Evolutionary conservation across 2,113 vertebrate genomes (phyloP).

Genomic region (Coracopsis vasa): DNA sequence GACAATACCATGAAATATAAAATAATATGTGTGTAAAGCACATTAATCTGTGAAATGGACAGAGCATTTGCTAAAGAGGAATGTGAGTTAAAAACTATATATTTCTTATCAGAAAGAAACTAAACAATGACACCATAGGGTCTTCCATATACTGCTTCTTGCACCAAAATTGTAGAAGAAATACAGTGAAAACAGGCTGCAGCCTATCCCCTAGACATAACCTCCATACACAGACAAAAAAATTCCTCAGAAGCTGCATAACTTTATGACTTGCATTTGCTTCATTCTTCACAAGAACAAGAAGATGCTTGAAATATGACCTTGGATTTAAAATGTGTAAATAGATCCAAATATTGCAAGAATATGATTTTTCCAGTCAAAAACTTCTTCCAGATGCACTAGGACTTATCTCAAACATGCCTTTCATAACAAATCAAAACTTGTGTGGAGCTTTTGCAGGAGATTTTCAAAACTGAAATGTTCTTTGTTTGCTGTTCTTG

Average conservation of each 20-base stretch:
- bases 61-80: not conserved
- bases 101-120: not conserved
- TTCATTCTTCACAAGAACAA: not conserved
- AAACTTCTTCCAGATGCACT: not conserved
- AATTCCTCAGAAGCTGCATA: not conserved
- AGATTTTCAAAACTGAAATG: not conserved
- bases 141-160: not conserved
- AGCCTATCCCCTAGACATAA: not conserved
- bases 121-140: not conserved
- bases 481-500: conserved; percentile 14
- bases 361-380: not conserved
- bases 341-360: not conserved
- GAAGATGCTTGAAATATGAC: not conserved
- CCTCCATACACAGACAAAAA: not conserved
- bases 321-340: not conserved
- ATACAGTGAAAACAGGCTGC: not conserved
- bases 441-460: not conserved
- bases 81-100: not conserved
- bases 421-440: not conserved
- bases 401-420: not conserved
- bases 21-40: not conserved
- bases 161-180: not conserved
- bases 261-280: not conserved
- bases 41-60: not conserved
- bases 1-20: not conserved